Conservation (phyloP, 2,888 invertebrate species). For the Meliscaeva auricollis region DNA sequence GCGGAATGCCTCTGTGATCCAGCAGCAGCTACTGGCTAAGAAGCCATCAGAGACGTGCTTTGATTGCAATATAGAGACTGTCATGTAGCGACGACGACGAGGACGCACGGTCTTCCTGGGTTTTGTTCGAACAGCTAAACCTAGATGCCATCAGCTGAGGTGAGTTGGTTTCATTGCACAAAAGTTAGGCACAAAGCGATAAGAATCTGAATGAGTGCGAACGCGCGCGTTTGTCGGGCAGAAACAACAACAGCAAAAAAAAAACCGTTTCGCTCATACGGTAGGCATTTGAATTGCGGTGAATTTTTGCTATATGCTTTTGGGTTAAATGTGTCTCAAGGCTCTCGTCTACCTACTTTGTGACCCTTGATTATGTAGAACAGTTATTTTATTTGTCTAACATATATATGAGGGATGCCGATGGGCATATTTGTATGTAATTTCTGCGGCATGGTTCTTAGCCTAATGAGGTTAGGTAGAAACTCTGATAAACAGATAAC, state of each 20-base stretch:
- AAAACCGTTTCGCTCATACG: neutral
- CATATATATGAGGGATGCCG: neutral
- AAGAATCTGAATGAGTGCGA: conserved; percentile 38
- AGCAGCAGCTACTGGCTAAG: conserved; percentile 36
- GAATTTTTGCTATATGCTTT: neutral
- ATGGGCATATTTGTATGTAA: neutral
- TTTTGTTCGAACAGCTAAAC: conserved; percentile 1
- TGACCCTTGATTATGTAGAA: conserved; percentile 29
- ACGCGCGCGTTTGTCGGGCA: neutral
- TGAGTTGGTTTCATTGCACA: conserved; percentile 21
- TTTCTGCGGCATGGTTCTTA: too few species aligned
- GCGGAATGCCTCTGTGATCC: too few species aligned
- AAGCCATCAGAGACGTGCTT: conserved; percentile 29
- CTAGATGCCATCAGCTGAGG: conserved; percentile 26
- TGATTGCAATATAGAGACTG: conserved; percentile 33
- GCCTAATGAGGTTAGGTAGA: too few species aligned
- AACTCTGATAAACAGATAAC: neutral
- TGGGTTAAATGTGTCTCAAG: conserved; percentile 18
- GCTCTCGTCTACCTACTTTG: conserved; percentile 11
- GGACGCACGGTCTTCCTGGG: neutral
- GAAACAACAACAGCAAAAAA: neutral
- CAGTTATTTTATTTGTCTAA: conserved; percentile 39
- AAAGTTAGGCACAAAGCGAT: neutral
- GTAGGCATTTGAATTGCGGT: conserved; percentile 6
- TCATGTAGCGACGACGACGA: too few species aligned